Evolutionary conservation across 2,888 invertebrate genomes (phyloP).

Genomic region (Drosophila pseudotakahashii): DNA sequence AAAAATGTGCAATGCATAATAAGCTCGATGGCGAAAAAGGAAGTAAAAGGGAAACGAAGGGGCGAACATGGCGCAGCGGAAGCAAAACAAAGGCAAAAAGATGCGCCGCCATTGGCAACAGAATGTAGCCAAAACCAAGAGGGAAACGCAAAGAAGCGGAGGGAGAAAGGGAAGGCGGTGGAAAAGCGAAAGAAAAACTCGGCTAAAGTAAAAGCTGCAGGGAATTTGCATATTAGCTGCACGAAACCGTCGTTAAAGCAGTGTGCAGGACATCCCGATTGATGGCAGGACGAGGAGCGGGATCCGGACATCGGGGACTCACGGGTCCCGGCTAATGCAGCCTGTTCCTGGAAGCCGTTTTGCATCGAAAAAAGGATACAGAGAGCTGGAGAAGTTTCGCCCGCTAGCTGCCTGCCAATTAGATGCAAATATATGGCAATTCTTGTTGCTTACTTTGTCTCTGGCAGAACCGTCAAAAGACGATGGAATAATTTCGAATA

Average conservation of each 20-base stretch:
- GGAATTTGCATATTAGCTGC: conserved; percentile 77
- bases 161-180: background rate
- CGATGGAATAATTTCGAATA: conserved; percentile 24
- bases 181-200: conserved; percentile 43
- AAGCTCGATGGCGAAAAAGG: conserved; percentile 51
- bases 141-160: conserved; percentile 7
- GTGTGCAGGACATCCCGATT: conserved; percentile 52
- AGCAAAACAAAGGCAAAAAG: conserved; percentile 67
- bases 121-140: conserved; percentile 40
- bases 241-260: conserved; percentile 58
- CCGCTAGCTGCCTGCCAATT: conserved; percentile 69
- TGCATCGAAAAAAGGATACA: conserved; percentile 42
- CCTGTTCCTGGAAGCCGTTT: conserved; percentile 34
- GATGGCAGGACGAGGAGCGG: conserved; percentile 40
- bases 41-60: conserved; percentile 34
- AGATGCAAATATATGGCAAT: conserved; percentile 74
- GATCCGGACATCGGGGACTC: conserved; percentile 3
- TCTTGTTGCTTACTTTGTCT: conserved; percentile 26
- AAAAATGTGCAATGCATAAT: conserved; percentile 80
- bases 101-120: conserved; percentile 43
- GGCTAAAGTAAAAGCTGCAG: conserved; percentile 69
- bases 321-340: conserved; percentile 27
- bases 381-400: conserved; percentile 30
- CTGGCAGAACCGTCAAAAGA: conserved; percentile 29
- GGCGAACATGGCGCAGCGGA: conserved; percentile 69